These are phyloP conservation scores for Syritta pipiens DNA, from an alignment of 2,888 invertebrate genomes.

Conservation along the genomic window DNA sequence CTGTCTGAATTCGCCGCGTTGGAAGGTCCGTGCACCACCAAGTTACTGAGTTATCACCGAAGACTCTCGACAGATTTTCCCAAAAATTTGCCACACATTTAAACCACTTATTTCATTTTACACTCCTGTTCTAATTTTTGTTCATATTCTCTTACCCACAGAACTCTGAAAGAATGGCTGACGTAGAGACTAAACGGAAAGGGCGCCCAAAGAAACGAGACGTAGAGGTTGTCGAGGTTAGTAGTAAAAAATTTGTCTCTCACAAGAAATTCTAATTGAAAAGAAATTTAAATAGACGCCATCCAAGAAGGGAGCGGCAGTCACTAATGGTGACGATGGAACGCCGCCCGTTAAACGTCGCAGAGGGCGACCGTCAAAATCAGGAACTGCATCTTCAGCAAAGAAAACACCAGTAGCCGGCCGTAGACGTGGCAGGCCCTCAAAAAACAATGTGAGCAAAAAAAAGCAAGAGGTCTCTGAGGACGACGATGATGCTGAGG, in stretches of 20 bases:
- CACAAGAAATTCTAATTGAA: not conserved
- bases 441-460: conserved; percentile 4
- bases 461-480: conserved; percentile 42
- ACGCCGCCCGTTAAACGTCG: conserved; percentile 47
- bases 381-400: not conserved
- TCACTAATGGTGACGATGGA: conserved; percentile 47
- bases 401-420: conserved; percentile 39
- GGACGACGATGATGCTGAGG: conserved; percentile 35
- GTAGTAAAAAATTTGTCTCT: not conserved
- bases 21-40: too few relatives aligned
- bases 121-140: too few relatives aligned
- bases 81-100: too few relatives aligned
- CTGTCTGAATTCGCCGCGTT: too few relatives aligned
- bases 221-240: conserved; percentile 24
- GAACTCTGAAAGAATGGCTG: too few relatives aligned
- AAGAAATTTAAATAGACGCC: not conserved
- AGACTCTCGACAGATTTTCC: too few relatives aligned
- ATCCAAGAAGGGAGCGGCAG: conserved; percentile 27
- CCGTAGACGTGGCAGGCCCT: conserved; percentile 56
- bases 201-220: conserved; percentile 62
- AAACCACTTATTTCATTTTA: too few relatives aligned
- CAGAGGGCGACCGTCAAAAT: conserved; percentile 56
- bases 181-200: conserved; percentile 44
- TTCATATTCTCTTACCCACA: too few relatives aligned
- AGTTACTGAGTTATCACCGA: too few relatives aligned